A percentile compares a stretch with the other conserved stretches of the same genome.
Conservation (phyloP, 2,888 invertebrate genomes). For the Ormyrus labotus region DNA sequence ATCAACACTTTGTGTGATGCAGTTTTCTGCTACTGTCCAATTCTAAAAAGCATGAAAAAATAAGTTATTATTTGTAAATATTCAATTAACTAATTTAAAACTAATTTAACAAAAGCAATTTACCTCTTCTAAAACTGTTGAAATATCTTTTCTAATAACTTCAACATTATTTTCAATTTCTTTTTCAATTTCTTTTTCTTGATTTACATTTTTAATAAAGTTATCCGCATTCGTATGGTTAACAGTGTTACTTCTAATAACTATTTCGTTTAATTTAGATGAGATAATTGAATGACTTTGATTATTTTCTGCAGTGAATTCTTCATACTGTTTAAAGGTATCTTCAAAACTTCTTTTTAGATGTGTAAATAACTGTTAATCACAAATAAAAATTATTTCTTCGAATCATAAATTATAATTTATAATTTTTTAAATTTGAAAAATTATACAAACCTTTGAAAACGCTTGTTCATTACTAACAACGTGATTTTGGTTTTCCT, state of each 20-base stretch:
- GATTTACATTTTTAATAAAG: conserved; percentile 55
- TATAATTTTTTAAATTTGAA: conserved; percentile 38
- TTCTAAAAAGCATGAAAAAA: conserved; percentile 59
- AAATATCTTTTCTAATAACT: conserved; percentile 61
- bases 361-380: conserved; percentile 61
- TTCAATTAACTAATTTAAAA: background rate
- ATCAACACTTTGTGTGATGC: conserved; percentile 59
- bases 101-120: conserved; percentile 1
- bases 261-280: conserved; percentile 58
- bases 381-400: background rate
- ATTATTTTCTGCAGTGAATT: conserved; percentile 53
- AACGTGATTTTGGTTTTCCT: conserved; percentile 60
- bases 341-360: conserved; percentile 59
- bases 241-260: conserved; percentile 57
- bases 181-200: conserved; percentile 60
- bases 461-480: conserved; percentile 59
- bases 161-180: conserved; percentile 60
- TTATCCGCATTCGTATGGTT: conserved; percentile 56
- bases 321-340: conserved; percentile 54
- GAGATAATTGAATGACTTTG: conserved; percentile 57
- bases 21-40: conserved; percentile 60
- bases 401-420: conserved; percentile 1
- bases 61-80: conserved; percentile 6
- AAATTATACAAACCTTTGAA: conserved; percentile 47
- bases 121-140: conserved; percentile 64